A percentile compares a stretch with the other conserved stretches of the same genome.
phyloP scores from a whole-genome alignment of 2,888 invertebrate genomes.

The Asteroscopus sphinx region DNA sequence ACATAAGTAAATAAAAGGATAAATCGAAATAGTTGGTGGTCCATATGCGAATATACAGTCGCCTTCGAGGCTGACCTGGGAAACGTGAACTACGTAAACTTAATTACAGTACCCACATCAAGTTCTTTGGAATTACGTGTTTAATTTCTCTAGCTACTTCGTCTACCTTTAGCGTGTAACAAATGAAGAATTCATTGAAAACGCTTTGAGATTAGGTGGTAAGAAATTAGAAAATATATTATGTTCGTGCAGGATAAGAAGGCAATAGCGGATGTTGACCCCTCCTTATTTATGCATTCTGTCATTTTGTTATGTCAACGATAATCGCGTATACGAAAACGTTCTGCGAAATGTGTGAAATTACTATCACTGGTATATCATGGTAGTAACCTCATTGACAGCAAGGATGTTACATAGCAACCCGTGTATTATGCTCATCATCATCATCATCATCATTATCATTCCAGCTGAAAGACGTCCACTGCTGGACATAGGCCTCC shows the following conservation, averaged over 20 bases:
- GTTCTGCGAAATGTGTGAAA: too few species aligned
- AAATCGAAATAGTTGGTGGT: slow-evolving; percentile 54
- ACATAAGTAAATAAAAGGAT: slow-evolving; percentile 5
- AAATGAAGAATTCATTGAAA: slow-evolving; percentile 55
- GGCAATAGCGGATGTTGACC: too few species aligned
- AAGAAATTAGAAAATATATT: neutral
- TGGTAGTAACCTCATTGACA: too few species aligned
- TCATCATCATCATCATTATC: too few species aligned
- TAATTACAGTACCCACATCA: slow-evolving; percentile 74
- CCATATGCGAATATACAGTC: slow-evolving; percentile 58
- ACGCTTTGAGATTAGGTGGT: slow-evolving; percentile 19
- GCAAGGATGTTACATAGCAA: too few species aligned
- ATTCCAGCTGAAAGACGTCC: too few species aligned
- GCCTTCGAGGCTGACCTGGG: slow-evolving; percentile 20
- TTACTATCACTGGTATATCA: too few species aligned
- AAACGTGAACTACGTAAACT: slow-evolving; percentile 62
- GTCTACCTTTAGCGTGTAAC: slow-evolving; percentile 50
- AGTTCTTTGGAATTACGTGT: slow-evolving; percentile 68
- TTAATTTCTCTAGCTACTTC: slow-evolving; percentile 59
- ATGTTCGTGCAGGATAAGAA: neutral
- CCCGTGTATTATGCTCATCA: too few species aligned
- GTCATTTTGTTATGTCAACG: too few species aligned
- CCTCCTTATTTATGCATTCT: too few species aligned
- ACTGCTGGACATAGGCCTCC: too few species aligned
- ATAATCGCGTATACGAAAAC: too few species aligned